These are phyloP conservation scores for Theretra japonica DNA, from an alignment of 2,888 invertebrate species.

Conservation along the genomic window DNA sequence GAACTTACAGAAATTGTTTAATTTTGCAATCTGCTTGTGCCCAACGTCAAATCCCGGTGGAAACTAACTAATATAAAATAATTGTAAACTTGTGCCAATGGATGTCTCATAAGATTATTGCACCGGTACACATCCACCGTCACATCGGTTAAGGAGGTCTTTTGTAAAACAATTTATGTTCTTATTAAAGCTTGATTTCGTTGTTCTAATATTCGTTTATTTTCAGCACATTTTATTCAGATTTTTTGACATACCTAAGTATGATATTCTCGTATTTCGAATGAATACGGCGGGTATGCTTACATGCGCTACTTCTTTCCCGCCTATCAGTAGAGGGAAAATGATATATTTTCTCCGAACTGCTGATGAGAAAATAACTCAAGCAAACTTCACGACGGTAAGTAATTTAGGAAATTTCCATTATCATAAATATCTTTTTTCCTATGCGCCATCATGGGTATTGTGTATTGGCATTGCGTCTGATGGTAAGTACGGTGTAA, in stretches of 20 bases:
- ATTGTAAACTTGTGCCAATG: no score
- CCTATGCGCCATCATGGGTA: not conserved
- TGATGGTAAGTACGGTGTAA: no score
- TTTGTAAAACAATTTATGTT: no score
- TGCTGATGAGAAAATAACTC: conserved; percentile 85
- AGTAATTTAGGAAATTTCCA: conserved; percentile 17
- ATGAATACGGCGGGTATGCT: conserved; percentile 86
- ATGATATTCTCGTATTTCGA: conserved; percentile 84
- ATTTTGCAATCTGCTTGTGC: no score
- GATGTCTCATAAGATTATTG: no score
- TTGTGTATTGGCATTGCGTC: not conserved
- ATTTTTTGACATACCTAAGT: conserved; percentile 69
- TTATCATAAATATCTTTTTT: not conserved
- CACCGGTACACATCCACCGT: no score
- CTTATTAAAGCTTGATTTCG: no score
- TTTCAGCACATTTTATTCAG: conserved; percentile 71
- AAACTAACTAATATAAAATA: no score
- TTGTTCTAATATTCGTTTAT: not conserved
- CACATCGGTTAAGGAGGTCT: no score
- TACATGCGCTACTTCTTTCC: conserved; percentile 87
- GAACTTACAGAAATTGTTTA: no score
- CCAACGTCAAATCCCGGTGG: no score
- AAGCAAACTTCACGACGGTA: conserved; percentile 81
- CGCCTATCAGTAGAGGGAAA: conserved; percentile 86
- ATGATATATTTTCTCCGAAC: conserved; percentile 91